Base-by-base conservation (phyloP, 2,113 vertebrate species). In the Brachirus orientalis region DNA sequence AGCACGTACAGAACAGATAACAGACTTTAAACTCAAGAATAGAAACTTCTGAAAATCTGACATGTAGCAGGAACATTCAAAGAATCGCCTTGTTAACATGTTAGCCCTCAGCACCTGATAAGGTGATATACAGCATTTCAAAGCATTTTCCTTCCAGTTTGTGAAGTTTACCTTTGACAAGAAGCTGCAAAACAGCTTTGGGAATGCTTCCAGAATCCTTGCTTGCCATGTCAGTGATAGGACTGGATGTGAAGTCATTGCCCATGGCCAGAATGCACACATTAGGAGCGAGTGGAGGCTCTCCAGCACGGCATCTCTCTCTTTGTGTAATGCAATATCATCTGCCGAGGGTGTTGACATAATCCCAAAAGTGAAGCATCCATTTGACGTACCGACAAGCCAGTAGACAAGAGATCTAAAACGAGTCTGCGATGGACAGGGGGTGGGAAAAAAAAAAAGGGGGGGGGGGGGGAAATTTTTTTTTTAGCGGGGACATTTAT, bases 161-260 rank as follows among this genome's bases (percentile, higher is more conserved):
- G 60, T 80, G 61, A 69, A 84, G 76, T 63, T 83, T 72, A 80
- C 85, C 84, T 90, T 84, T 85, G 77, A 88, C 78, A 77, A 84
- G 66, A 51, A 56, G 70, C n/a, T 64, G 70, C 59, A 63, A 67
- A 79, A 65, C 67, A 79, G 76, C 59, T 82, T 83, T 69, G 68
- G 79, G 70, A 86, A 16, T 11, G 35, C 53, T 75, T 47, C 77
- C 82, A 71, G 60, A 77, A 79, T 78, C 75, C 68, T 67, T 54
- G 75, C 59, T 70, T 86, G 72, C 63, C 36, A 20, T 73, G 58
- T 86, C 72, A 70, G 79, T 76, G 79, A 81, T 71, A 63, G 71
- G 71, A 72, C 62, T 60, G 70, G 85, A 85, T 83, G 79, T 59
- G 72, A 80, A 82, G 78, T 70, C 40, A 73, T 83, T 73, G 83